Conservation (phyloP, 1,140 invertebrate species). For the Nylanderia fulva region DNA sequence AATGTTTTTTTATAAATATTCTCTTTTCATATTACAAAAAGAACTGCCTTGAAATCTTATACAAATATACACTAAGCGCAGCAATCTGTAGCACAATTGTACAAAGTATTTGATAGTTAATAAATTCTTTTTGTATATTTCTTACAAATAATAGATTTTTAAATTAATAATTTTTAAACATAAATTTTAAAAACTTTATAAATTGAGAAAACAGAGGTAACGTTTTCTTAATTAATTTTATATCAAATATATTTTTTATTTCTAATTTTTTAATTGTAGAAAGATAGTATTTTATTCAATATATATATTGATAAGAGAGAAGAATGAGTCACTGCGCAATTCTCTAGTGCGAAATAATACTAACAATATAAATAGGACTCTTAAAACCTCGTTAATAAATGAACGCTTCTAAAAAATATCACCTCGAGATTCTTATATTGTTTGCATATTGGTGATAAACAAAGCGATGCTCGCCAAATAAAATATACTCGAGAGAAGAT, state of each 20-base stretch:
- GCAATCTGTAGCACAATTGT: neutral
- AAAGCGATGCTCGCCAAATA: slow-evolving; percentile 15
- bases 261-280: neutral
- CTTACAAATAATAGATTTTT: neutral
- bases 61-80: neutral
- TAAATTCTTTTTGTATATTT: neutral
- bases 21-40: neutral
- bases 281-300: neutral
- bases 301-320: neutral
- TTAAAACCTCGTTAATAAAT: neutral
- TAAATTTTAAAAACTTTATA: neutral
- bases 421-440: slow-evolving; percentile 24
- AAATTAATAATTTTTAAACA: neutral
- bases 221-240: neutral
- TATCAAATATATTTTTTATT: neutral
- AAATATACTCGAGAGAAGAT: slow-evolving; percentile 15
- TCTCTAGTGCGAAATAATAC: neutral
- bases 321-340: neutral
- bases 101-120: neutral
- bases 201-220: too few relatives aligned
- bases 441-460: slow-evolving; percentile 51
- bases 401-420: slow-evolving; percentile 10
- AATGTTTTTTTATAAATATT: neutral
- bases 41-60: neutral
- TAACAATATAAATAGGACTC: neutral